These are phyloP conservation scores for Macrosteles quadrilineatus DNA, from an alignment of 1,140 invertebrate species.

Conservation along the genomic window DNA sequence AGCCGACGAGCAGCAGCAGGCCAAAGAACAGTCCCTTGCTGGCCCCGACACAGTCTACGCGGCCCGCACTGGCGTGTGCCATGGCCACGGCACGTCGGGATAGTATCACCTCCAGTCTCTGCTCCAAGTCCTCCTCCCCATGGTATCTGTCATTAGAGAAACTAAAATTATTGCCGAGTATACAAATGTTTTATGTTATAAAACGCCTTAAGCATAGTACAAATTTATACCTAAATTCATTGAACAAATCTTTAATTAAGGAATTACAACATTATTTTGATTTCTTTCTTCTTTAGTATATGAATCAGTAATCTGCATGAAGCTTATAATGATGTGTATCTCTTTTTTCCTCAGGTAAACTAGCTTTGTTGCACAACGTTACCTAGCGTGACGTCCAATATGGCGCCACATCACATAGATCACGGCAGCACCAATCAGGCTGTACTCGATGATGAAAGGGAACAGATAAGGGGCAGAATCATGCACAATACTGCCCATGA, in stretches of 20 bases:
- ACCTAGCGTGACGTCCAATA: slow-evolving; percentile 81
- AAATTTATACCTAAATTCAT: too few relatives aligned
- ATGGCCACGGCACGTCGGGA: slow-evolving; percentile 78
- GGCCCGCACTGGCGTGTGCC: slow-evolving; percentile 75
- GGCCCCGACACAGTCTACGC: slow-evolving; percentile 89
- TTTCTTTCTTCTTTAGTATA: too few relatives aligned
- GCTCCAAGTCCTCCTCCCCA: slow-evolving; percentile 81
- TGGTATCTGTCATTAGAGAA: slow-evolving; percentile 59
- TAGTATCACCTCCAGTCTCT: slow-evolving; percentile 79
- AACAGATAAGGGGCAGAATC: slow-evolving; percentile 91
- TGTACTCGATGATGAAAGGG: slow-evolving; percentile 97
- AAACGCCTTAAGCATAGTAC: too few relatives aligned
- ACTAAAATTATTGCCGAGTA: too few relatives aligned
- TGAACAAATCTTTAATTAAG: too few relatives aligned
- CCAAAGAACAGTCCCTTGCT: slow-evolving; percentile 94
- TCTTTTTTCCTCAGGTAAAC: too few relatives aligned
- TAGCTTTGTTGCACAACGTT: too few relatives aligned
- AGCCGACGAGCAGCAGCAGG: slow-evolving; percentile 84
- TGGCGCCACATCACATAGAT: slow-evolving; percentile 98
- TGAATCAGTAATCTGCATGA: too few relatives aligned
- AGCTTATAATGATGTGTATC: too few relatives aligned
- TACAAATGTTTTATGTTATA: too few relatives aligned
- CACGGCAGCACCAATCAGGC: slow-evolving; percentile 93
- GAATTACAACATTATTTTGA: too few relatives aligned
- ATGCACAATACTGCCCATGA: slow-evolving; percentile 91